These are phyloP conservation scores for Schizaphis graminum DNA, from an alignment of 2,888 invertebrate genomes.

Conservation along the genomic window DNA sequence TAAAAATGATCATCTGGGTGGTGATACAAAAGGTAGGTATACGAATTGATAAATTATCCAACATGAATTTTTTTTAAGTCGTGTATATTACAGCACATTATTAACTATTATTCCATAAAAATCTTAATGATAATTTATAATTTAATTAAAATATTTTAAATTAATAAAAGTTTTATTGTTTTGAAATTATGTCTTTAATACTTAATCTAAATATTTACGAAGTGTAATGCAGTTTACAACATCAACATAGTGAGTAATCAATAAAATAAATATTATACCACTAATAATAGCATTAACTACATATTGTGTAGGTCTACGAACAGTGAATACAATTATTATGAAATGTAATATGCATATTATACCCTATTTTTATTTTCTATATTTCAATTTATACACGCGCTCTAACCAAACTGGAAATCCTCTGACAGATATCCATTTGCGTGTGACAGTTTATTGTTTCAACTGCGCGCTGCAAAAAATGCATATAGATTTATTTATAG, in stretches of 20 bases:
- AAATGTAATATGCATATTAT: neutral
- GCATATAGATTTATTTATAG: conserved; percentile 14
- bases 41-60: neutral
- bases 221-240: neutral
- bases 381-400: neutral
- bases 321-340: neutral
- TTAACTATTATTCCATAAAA: neutral
- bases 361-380: neutral
- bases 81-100: neutral
- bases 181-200: neutral
- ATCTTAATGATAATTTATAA: neutral
- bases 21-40: neutral
- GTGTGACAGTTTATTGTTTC: conserved; percentile 57
- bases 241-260: neutral
- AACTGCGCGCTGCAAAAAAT: conserved; percentile 28
- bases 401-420: neutral
- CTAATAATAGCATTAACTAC: neutral
- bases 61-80: neutral
- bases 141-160: neutral
- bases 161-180: neutral
- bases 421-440: neutral
- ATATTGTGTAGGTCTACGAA: neutral
- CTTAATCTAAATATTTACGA: neutral
- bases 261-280: neutral
- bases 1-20: conserved; percentile 17